Conservation (phyloP, 2,113 vertebrate species). For the Otis tarda region DNA sequence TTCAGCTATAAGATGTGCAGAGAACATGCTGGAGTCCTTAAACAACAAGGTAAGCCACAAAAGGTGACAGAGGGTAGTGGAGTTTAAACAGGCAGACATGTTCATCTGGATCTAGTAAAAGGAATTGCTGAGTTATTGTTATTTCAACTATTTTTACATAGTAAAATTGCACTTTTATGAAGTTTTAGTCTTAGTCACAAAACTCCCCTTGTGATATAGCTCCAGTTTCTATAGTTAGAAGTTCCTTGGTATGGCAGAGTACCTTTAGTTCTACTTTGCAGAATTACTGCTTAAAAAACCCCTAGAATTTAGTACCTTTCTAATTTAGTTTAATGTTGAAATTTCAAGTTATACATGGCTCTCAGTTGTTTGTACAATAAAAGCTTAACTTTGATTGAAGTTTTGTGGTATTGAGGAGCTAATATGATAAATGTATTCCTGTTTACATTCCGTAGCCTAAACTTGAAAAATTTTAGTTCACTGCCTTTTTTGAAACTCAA, state of each 20-base stretch:
- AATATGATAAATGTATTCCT: neutral
- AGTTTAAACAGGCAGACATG: neutral
- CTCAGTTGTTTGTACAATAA: neutral
- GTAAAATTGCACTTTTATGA: neutral
- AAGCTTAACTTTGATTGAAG: neutral
- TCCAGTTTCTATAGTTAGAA: neutral
- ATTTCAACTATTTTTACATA: neutral
- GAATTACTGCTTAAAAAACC: neutral
- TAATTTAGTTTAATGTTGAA: neutral
- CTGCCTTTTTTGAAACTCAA: neutral
- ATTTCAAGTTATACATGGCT: neutral
- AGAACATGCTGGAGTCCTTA: conserved; percentile 68
- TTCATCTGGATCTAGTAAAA: neutral
- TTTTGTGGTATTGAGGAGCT: neutral
- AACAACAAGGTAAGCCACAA: conserved; percentile 65
- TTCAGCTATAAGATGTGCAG: conserved; percentile 77
- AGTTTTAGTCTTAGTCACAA: neutral
- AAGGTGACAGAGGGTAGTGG: neutral
- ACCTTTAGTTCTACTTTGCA: neutral
- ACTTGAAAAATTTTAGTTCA: neutral
- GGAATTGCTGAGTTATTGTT: neutral
- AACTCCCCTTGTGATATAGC: neutral
- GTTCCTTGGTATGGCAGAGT: neutral
- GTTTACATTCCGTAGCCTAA: neutral
- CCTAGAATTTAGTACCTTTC: neutral